These are phyloP conservation scores for Myanophis thanlyinensis DNA, from an alignment of 2,113 vertebrate species.

Conservation along the genomic window DNA sequence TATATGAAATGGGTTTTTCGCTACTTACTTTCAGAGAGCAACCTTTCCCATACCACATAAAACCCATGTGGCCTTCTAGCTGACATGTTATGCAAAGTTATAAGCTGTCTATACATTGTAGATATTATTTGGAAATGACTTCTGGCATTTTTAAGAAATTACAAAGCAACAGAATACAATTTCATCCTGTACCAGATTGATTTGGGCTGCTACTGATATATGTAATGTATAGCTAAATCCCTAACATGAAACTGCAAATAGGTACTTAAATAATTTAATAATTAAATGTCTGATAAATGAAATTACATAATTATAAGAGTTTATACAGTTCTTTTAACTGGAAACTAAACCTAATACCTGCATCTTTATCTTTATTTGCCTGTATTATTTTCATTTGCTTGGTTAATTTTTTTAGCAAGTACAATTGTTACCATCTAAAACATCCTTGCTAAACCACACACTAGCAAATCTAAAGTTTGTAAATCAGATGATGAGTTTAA, in stretches of 20 bases:
- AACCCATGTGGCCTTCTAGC: not conserved
- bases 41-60: not conserved
- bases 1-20: not conserved
- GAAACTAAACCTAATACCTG: not conserved
- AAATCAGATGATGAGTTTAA: not conserved
- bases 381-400: not conserved
- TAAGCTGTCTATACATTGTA: not conserved
- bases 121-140: not conserved
- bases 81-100: not conserved
- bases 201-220: not conserved
- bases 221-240: not conserved
- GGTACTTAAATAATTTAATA: not conserved
- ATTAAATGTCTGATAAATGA: not conserved
- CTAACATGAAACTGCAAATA: not conserved
- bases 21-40: not conserved
- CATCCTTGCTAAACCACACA: not conserved
- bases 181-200: not conserved
- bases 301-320: not conserved
- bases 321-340: not conserved
- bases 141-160: not conserved
- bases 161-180: not conserved
- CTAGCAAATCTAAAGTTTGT: not conserved
- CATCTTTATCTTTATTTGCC: not conserved
- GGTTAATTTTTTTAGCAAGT: not conserved
- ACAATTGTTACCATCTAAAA: not conserved